Conservation (phyloP, 1,140 invertebrate genomes). For the Meloidogyne exigua region DNA sequence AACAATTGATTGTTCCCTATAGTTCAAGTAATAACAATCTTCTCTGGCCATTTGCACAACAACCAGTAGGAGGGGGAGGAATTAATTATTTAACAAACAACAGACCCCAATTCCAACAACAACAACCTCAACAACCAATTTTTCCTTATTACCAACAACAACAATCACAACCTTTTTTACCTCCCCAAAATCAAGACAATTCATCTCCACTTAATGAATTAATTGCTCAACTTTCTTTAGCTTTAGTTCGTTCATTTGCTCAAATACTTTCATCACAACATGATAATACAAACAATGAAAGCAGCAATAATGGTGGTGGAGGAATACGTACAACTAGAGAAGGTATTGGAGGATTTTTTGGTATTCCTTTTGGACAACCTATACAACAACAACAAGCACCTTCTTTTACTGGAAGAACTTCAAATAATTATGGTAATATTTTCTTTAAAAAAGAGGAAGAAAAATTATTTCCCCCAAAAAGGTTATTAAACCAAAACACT, state of each 20-base stretch:
- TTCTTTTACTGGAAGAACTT: not conserved
- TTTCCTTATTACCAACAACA: not conserved
- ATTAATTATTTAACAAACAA: not conserved
- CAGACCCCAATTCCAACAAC: not conserved
- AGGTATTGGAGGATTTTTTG: not conserved
- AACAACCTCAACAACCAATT: not conserved
- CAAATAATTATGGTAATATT: conserved; percentile 18
- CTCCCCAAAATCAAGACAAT: not conserved
- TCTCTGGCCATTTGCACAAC: not conserved
- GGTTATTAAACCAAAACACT: too few species aligned
- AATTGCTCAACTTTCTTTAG: conserved; percentile 17
- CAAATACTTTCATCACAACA: conserved; percentile 12
- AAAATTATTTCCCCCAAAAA: too few species aligned
- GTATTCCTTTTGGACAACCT: conserved; percentile 8
- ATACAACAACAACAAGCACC: not conserved
- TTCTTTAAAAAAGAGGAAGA: not conserved
- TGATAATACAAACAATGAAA: conserved; percentile 5
- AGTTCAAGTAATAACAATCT: not conserved
- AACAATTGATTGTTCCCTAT: conserved; percentile 3
- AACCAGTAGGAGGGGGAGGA: not conserved
- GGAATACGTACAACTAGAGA: not conserved
- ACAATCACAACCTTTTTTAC: conserved; percentile 5
- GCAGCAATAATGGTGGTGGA: not conserved
- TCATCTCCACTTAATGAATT: conserved; percentile 18
- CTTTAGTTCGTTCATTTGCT: conserved; percentile 20